phyloP scores from a whole-genome alignment of 1,140 invertebrate genomes.

The Wiebesia pumilae region DNA sequence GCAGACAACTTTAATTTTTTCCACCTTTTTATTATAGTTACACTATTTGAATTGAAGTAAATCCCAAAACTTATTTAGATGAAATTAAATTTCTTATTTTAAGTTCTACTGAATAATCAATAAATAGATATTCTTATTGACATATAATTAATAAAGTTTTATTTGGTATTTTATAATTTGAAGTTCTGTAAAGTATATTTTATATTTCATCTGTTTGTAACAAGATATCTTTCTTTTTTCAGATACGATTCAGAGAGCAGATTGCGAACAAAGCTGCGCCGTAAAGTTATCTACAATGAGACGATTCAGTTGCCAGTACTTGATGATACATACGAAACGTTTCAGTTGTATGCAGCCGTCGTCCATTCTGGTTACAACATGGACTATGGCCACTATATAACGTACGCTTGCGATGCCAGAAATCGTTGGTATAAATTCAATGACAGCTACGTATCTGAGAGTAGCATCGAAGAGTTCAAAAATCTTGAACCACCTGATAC shows the following conservation, averaged over 20 bases:
- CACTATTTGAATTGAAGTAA: no score
- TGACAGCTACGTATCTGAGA: slow-evolving; percentile 81
- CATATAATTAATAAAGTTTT: no score
- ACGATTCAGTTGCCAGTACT: slow-evolving; percentile 75
- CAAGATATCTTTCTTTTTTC: background rate
- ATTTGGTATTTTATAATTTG: background rate
- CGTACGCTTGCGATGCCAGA: slow-evolving; percentile 82
- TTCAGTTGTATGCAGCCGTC: slow-evolving; percentile 86
- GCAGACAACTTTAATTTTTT: no score
- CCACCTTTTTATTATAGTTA: no score
- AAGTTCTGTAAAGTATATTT: background rate
- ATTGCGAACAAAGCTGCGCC: slow-evolving; percentile 83
- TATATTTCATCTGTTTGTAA: background rate
- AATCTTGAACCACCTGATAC: slow-evolving; percentile 82
- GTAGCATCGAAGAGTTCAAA: slow-evolving; percentile 79
- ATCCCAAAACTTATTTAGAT: no score
- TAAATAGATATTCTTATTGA: no score
- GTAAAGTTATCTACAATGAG: slow-evolving; percentile 80
- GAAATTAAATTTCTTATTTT: no score
- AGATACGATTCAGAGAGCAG: slow-evolving; percentile 84
- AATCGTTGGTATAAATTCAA: slow-evolving; percentile 88
- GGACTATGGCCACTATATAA: slow-evolving; percentile 91
- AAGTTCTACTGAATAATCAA: no score
- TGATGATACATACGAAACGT: slow-evolving; percentile 71
- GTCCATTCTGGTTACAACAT: slow-evolving; percentile 88